Base-by-base conservation (phyloP, 2,797 vertebrate genomes). In the Strix occidentalis region DNA sequence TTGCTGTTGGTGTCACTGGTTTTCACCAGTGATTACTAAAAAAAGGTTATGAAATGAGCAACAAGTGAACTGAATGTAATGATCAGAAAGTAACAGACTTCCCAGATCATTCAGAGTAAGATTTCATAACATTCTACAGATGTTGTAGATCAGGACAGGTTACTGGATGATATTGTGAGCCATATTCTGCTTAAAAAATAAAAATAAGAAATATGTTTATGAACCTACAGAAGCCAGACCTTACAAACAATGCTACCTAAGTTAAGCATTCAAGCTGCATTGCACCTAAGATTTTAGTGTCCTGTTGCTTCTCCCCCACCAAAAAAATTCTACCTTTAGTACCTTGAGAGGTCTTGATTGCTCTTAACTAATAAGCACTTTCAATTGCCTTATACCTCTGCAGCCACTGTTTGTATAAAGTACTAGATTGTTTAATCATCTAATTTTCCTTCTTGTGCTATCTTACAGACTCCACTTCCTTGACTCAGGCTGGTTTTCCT, bases 51-150 rank as follows among this genome's bases (percentile, higher is more conserved):
- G 76, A 65, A 84, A 80, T 75, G 85, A 95, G 72, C 61, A 93
- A 61, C 16, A 69, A 87, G 57, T 24, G 82, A 94, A 77, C 39
- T 69, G 76, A 45, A 92, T n/a, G 45, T 6, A 89, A 89, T 80
- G 74, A 91, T 71, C 71, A 89, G 87, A 66, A 94, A 92, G 79
- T 39, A 80, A 56, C 11, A 77, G 39, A 56, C 64, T 84, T 85
- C n/a, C 58, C 75, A 70, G 78, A 87, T 79, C 78, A 91, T 77
- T 90, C 51, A 57, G 31, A 93, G 57, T 48, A 85, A 56, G 45
- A 79, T 50, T 76, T 75, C 17, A 0, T 58, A 93, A 72, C 57
- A 54, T 13, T 61, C 61, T 58, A 60, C n/a, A 75, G 39, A 48
- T 69, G 39, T 5, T 65, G 64, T 16, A 79, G n/a, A 63, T 61